These are phyloP conservation scores for Rambutsinella grinnellia DNA, from an alignment of 2,888 invertebrate species.

Conservation along the genomic window DNA sequence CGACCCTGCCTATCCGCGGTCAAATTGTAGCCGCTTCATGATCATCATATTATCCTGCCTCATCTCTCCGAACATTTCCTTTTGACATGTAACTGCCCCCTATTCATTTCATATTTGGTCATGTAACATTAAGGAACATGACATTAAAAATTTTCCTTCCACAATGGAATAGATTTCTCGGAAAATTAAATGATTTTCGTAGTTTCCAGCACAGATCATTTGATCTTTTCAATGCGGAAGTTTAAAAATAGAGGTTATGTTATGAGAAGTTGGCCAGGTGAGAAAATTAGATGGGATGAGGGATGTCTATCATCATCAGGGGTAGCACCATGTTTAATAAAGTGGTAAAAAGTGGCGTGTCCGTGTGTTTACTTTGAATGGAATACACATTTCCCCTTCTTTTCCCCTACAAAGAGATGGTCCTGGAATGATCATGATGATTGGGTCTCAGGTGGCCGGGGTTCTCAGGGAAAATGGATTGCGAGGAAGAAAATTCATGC, in stretches of 20 bases:
- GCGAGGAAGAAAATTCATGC: slow-evolving; percentile 30
- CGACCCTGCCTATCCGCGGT: slow-evolving; percentile 3
- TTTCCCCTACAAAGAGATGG: slow-evolving; percentile 1
- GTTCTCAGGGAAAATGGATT: slow-evolving; percentile 58
- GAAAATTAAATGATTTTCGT: background rate
- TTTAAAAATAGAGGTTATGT: background rate
- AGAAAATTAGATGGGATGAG: slow-evolving; percentile 33
- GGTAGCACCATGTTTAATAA: slow-evolving; percentile 27
- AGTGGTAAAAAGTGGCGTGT: slow-evolving; percentile 53
- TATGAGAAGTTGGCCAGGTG: slow-evolving; percentile 50
- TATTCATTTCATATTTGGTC: slow-evolving; percentile 29
- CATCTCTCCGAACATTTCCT: too few relatives aligned
- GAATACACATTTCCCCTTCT: slow-evolving; percentile 6
- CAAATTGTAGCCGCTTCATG: background rate
- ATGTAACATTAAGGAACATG: background rate
- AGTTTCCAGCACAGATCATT: too few relatives aligned
- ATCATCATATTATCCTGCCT: too few relatives aligned
- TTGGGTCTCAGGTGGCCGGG: slow-evolving; percentile 64
- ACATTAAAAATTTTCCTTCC: slow-evolving; percentile 4
- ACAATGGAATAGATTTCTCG: background rate
- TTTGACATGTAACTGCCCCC: too few relatives aligned
- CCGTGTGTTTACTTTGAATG: slow-evolving; percentile 5
- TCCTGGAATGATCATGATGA: slow-evolving; percentile 54
- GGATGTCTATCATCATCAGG: slow-evolving; percentile 7
- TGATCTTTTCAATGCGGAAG: too few relatives aligned